Base-by-base conservation (phyloP, 2,888 invertebrate species). In the Schrankia costaestrigalis region DNA sequence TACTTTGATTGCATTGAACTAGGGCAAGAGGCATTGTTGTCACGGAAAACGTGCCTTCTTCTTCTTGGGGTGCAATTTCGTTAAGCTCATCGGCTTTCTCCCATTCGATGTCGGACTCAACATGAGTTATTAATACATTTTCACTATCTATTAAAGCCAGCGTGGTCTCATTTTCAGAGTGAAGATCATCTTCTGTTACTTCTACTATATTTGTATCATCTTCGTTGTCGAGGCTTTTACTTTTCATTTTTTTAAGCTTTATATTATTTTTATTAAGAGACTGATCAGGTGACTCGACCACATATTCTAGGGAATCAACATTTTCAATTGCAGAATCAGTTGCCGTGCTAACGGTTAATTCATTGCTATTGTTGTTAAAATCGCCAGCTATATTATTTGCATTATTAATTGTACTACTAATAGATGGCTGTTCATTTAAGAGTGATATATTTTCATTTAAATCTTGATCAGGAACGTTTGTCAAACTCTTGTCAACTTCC, bases 61-160 rank as follows among this genome's bases (percentile, higher is more conserved):
- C 71, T 48, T 77, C 69, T 47, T 74, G 63, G 12, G 65, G 36
- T n/a, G 41, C 24, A 11, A 65, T 56, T 33, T 78, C 57, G 23
- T 68, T 53, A 22, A 89, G 57, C 18, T 89, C 85, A 29, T 81
- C 76, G 1, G 85, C 75, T 48, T 79, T 80, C 62, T 91, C 91
- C 86, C 89, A 90, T 55, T 92, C 90, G 19, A 89, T 72, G 48
- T 92, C 92, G 0, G 91, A 90, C 36, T 91, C 92, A 11, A 89
- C 90, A 70, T 93, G 93, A 21, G 90, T 89, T 8, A 94, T 84
- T 13, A 92, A 68, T 7, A 90, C 83, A 54, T 84, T 84, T 55
- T 75, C 84, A 41, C 77, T 81, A 35, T 89, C 87, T 33, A 83
- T 75, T 36, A 89, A 61, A 31, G 77, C 69, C 22, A 81, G 49